A percentile compares a stretch with the other conserved stretches of the same genome.
Conservation (phyloP, 2,113 vertebrate species). For the Periophthalmus modestus region DNA sequence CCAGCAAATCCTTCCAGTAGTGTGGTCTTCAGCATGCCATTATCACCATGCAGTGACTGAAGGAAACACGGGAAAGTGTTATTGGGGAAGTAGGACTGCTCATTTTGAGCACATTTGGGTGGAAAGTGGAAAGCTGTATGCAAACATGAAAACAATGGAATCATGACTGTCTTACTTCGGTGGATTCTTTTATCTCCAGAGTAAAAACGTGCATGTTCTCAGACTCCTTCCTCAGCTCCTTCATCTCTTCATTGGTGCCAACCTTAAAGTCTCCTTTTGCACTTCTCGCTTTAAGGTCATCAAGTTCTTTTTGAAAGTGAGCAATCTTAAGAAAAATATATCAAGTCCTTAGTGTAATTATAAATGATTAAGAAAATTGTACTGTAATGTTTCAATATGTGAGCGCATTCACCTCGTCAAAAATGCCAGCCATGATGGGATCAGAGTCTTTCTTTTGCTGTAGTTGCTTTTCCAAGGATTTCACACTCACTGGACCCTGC, state of each 20-base stretch:
- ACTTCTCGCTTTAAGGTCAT: constrained; percentile 86
- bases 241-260: constrained; percentile 87
- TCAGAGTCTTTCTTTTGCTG: constrained; percentile 87
- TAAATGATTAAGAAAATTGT: not conserved
- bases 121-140: not conserved
- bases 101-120: not conserved
- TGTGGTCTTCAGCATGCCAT: constrained; percentile 88
- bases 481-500: constrained; percentile 61
- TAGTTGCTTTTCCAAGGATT: constrained; percentile 80
- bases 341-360: too few relatives aligned
- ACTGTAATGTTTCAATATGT: not conserved
- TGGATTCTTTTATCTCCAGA: constrained; percentile 92
- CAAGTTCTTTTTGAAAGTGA: constrained; percentile 95
- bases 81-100: not conserved
- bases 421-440: constrained; percentile 88
- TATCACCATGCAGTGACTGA: constrained; percentile 92
- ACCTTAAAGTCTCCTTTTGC: constrained; percentile 85
- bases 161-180: constrained; percentile 79
- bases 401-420: constrained; percentile 85
- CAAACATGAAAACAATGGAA: not conserved
- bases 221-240: constrained; percentile 81
- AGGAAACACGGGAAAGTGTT: constrained; percentile 5
- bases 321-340: constrained; percentile 77
- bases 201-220: constrained; percentile 87
- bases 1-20: constrained; percentile 92